Evolutionary conservation across 2,113 vertebrate species (phyloP), one percentile per base, ranked within the genome.

Genomic region (Pycnonotus jocosus): DNA sequence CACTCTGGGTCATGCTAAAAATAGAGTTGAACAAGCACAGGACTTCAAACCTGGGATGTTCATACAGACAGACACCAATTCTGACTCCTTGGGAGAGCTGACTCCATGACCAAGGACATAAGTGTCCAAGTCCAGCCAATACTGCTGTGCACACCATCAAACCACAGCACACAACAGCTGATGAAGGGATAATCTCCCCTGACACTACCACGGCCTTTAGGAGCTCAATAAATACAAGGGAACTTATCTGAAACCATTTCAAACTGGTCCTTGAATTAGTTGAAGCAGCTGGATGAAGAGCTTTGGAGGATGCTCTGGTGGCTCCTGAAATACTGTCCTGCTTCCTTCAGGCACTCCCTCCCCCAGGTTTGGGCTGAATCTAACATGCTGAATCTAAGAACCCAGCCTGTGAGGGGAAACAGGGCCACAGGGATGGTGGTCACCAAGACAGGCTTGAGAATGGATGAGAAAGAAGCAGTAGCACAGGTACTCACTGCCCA

Each of bases 61-160:
- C 50, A 78, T 65, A 65, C 25, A 79, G 40, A 56, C 3, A 84
- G 31, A 76, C 79, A 70, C 6, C 12, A 60, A 70, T 57, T 57
- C n/a, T 57, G 35, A 35, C 53, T 73, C 42, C 57, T 50, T 6
- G 23, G 33, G 65, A 84, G 69, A 74, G 65, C 47, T 53, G 50
- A 44, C 48, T 76, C 33, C 8, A 1, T 10, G 57, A 35, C 47
- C 61, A 66, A 31, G 61, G 77, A 33, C 62, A 48, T 21, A 0
- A 0, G 16, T 3, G 9, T 53, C 45, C 6, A 2, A 8, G 2
- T 9, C 70, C 74, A 92, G 70, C 42, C 4, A 0, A 14, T 8
- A 11, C 33, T 54, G 38, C 73, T 84, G 11, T 23, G 45, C 31
- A 14, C 6, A 15, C 45, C 42, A 57, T 2, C 77, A 66, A 88